phyloP scores from a whole-genome alignment of 2,888 invertebrate genomes.

The Hemicrepidius hirtus region DNA sequence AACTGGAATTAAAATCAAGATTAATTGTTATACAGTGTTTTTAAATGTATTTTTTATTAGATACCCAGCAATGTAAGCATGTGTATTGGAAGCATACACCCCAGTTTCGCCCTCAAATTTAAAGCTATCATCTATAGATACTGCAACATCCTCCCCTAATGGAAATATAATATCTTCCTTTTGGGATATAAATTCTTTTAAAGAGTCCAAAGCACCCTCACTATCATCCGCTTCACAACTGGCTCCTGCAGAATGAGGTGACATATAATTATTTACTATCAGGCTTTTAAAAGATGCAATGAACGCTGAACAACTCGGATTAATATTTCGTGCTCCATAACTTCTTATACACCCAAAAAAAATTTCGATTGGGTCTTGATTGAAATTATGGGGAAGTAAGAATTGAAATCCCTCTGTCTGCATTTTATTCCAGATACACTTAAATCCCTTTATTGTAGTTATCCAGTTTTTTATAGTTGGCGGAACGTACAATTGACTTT shows the following conservation, averaged over 20 bases:
- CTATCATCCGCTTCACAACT: not conserved
- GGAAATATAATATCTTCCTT: not conserved
- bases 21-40: not conserved
- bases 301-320: not conserved
- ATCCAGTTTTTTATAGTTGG: constrained; percentile 8
- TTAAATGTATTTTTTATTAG: too few relatives aligned
- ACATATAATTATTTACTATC: not conserved
- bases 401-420: not conserved
- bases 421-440: not conserved
- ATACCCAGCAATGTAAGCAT: too few relatives aligned
- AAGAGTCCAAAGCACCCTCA: not conserved
- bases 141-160: not conserved
- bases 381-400: not conserved
- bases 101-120: too few relatives aligned
- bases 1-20: not conserved
- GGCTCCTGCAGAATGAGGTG: not conserved
- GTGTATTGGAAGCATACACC: too few relatives aligned
- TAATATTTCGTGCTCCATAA: not conserved
- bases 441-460: not conserved
- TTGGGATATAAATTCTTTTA: not conserved
- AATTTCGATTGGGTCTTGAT: constrained; percentile 22
- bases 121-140: too few relatives aligned
- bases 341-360: not conserved
- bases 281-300: too few relatives aligned
- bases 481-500: too few relatives aligned